Conservation (phyloP, 2,113 vertebrate species). For the Paratilapia polleni region DNA sequence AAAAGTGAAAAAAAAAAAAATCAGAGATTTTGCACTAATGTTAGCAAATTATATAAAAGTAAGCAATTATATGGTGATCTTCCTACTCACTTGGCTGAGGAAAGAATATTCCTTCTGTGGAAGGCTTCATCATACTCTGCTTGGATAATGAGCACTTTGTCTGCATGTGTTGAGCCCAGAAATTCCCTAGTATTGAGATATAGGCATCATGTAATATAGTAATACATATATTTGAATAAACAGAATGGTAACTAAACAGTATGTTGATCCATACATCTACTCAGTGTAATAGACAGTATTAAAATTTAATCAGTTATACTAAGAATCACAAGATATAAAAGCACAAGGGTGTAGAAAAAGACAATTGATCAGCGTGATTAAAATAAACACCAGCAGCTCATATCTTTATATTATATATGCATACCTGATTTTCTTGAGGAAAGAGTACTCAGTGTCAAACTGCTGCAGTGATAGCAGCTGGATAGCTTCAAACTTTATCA, state of each 20-base stretch:
- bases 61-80: background rate
- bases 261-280: background rate
- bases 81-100: slow-evolving; percentile 49
- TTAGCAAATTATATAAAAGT: background rate
- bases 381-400: background rate
- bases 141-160: slow-evolving; percentile 51
- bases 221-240: background rate
- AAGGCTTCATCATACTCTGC: slow-evolving; percentile 30
- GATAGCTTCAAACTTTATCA: slow-evolving; percentile 27
- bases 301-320: background rate
- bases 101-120: slow-evolving; percentile 28
- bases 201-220: background rate
- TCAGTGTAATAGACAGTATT: background rate
- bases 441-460: slow-evolving; percentile 89
- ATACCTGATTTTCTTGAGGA: slow-evolving; percentile 87
- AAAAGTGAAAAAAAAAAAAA: background rate
- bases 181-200: slow-evolving; percentile 31
- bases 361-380: background rate
- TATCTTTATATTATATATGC: background rate
- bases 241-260: background rate
- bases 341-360: background rate
- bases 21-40: background rate
- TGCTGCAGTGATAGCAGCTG: slow-evolving; percentile 84
- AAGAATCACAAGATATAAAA: background rate
- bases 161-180: slow-evolving; percentile 4